These are phyloP conservation scores for Ladona fulva DNA, from an alignment of 1,140 invertebrate species.

Conservation along the genomic window DNA sequence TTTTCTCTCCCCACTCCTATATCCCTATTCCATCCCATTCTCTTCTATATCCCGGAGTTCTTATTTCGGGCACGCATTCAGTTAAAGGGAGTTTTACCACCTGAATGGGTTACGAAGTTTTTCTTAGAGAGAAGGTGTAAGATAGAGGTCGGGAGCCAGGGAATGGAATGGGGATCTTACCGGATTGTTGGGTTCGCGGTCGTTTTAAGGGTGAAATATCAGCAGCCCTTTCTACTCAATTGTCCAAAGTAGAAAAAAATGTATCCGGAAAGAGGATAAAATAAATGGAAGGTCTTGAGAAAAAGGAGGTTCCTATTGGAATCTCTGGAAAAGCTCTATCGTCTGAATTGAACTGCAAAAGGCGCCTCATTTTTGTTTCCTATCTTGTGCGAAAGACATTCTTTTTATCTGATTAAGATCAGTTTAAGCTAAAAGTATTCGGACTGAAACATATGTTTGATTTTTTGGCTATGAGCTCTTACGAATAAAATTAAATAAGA, in stretches of 20 bases:
- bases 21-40: background rate
- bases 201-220: conserved; percentile 1
- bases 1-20: background rate
- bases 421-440: too few relatives aligned
- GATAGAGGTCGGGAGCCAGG: background rate
- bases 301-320: background rate
- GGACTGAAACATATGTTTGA: too few relatives aligned
- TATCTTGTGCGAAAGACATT: too few relatives aligned
- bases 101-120: background rate
- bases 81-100: background rate
- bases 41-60: background rate
- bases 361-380: too few relatives aligned
- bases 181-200: background rate
- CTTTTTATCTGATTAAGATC: too few relatives aligned
- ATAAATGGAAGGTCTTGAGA: background rate
- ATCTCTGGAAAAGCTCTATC: too few relatives aligned
- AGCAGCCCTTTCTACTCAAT: background rate
- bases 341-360: too few relatives aligned
- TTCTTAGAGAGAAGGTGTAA: background rate
- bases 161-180: background rate
- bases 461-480: too few relatives aligned
- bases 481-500: too few relatives aligned
- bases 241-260: background rate
- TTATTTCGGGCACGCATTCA: conserved; percentile 4
- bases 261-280: background rate